Evolutionary conservation across 2,888 invertebrate species (phyloP), one percentile per base, ranked within the genome.

Genomic region (Dicyrtomina minuta): DNA sequence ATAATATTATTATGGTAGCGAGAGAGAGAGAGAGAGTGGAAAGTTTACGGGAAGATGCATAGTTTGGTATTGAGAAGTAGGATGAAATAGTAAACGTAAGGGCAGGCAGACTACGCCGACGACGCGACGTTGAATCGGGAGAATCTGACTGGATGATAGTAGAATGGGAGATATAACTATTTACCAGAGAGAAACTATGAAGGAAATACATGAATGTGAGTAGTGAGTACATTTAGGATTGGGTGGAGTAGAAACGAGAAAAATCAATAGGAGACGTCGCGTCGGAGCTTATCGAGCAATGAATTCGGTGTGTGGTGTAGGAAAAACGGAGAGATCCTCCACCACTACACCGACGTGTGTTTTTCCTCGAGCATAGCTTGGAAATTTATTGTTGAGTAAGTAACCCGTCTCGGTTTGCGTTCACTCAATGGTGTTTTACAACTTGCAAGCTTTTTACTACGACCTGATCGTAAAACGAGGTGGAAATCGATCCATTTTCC

Each of bases 241-340:
- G 65, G 65, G 61, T 65, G 20, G 49, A 53, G 60, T 66, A 46
- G 27, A 27, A 39, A n/a, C 15, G 53, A 58, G 46, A 68, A 68
- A 66, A 66, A 74, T 74, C 74, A 69, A 74, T 74, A 72, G 62
- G 61, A 74, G 74, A 72, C 73, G 72, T 72, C 72, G 70, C 73
- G 73, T 71, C 72, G 70, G 65, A 71, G 66, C 70, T 62, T 74
- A 74, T 74, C 74, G 74, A 74, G 66, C 73, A 66, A 41, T 60
- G 49, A 55, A 62, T 65, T 71, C 43, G 49, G 44, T n/a, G n/a
- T n/a, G n/a, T n/a, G n/a, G n/a, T n/a, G n/a, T 43, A 64, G 53
- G 20, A 70, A 60, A n/a, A 72, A 74, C 71, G 74, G 70, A 71
- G 70, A 71, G 71, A 72, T 66, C 68, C 70, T 72, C 51, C n/a